Evolutionary conservation across 2,113 vertebrate species (phyloP).

Genomic region (Syngnathus floridae): DNA sequence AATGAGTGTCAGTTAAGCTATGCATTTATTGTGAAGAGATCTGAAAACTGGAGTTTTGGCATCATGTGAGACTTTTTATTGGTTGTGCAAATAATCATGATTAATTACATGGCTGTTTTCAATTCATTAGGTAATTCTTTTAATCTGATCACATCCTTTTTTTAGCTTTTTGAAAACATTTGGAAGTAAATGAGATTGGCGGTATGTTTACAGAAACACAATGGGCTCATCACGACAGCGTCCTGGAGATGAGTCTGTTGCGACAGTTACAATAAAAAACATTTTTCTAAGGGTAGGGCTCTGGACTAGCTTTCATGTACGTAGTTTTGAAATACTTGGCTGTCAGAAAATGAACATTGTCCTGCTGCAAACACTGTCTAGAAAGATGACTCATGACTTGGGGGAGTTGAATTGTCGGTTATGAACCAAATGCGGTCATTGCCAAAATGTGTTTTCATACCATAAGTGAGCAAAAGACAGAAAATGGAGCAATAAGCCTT

Average conservation of each 20-base stretch:
- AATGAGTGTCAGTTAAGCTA: too few relatives aligned
- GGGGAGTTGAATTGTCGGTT: conserved; percentile 9
- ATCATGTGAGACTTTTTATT: too few relatives aligned
- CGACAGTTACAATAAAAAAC: background rate
- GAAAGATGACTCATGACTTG: background rate
- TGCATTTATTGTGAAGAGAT: too few relatives aligned
- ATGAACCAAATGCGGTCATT: conserved; percentile 29
- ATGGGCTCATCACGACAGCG: background rate
- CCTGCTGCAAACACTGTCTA: background rate
- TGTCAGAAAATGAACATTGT: conserved; percentile 5
- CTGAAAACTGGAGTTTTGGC: too few relatives aligned
- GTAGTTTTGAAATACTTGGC: background rate
- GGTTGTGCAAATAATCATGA: too few relatives aligned
- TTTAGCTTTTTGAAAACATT: background rate
- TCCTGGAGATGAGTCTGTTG: background rate
- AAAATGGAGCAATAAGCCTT: conserved; percentile 24
- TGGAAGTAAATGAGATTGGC: background rate
- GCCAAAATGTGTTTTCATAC: conserved; percentile 21
- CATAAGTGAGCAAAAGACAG: conserved; percentile 11
- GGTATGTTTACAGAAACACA: background rate
- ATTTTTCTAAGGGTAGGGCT: background rate
- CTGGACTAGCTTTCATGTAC: background rate
- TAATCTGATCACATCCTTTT: background rate
- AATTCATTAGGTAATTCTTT: background rate
- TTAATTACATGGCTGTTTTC: too few relatives aligned